Base-by-base conservation (phyloP, 2,888 invertebrate species). In the Drosophila mimetica region DNA sequence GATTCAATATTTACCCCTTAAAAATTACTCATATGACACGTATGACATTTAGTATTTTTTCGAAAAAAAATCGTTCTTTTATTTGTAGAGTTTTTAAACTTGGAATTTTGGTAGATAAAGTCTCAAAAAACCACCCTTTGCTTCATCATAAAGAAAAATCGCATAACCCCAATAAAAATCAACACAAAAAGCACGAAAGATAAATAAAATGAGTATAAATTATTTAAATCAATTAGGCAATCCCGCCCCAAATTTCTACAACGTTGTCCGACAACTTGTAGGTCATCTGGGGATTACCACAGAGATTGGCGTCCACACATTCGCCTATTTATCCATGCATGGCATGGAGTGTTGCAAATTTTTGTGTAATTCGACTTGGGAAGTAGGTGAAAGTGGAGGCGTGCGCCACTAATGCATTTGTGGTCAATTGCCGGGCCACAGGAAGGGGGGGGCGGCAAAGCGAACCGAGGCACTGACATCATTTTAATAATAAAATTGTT, bases 401-500 rank as follows among this genome's bases (percentile, higher is more conserved):
- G 42, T 20, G 16, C 14, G 44, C 67, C 74, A 72, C 86, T 74
- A 87, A 89, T 84, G 89, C 86, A 89, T 82, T 87, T 86, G 76
- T 71, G 83, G 86, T 52, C 55, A 82, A 78, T 82, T 89, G 65
- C 69, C 70, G 25, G 54, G 52, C 59, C 69, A 28, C 28, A 30
- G 70, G 18, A 30, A 20, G 22, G n/a, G 51, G 28, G 37, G 51
- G 28, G 37, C 9, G 47, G 37, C 2, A 14, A 28, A 20, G 8
- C 20, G 70, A 50, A 58, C 55, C 46, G 44, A 48, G 25, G 47
- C 28, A 57, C 51, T 54, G 18, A 41, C 73, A 86, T 71, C 57
- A 82, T 88, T 84, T 89, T 89, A 89, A 89, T 89, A 89, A 84
- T 84, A 87, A 89, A 89, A 89, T 88, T 84, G 88, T 84, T 84